Evolutionary conservation across 1,140 invertebrate genomes (phyloP).

Genomic region (Oryzaephilus surinamensis): DNA sequence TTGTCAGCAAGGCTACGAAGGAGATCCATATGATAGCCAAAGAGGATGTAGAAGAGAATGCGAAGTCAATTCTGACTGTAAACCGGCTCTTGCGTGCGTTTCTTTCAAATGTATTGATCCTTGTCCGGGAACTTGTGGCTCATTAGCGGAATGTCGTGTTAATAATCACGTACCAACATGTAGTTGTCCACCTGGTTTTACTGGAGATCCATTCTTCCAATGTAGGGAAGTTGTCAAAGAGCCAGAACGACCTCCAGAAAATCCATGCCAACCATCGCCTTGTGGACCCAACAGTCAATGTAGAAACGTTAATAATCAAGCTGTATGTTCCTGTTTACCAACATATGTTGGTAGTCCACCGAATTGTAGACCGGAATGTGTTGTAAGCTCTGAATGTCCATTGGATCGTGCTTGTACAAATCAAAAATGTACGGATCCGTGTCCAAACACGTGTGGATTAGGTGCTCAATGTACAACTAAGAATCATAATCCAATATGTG

Average conservation of each 20-base stretch:
- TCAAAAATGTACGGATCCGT: slow-evolving; percentile 52
- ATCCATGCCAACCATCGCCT: slow-evolving; percentile 51
- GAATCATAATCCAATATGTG: slow-evolving; percentile 54
- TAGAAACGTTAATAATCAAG: slow-evolving; percentile 42
- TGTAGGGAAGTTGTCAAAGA: slow-evolving; percentile 48
- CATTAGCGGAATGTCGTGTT: slow-evolving; percentile 60
- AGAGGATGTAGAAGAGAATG: slow-evolving; percentile 65
- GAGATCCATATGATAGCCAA: slow-evolving; percentile 57
- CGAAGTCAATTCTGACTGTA: slow-evolving; percentile 63
- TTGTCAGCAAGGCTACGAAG: slow-evolving; percentile 61
- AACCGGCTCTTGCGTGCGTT: slow-evolving; percentile 54
- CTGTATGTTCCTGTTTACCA: slow-evolving; percentile 51
- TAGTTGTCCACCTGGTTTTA: slow-evolving; percentile 57
- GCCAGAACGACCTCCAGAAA: slow-evolving; percentile 29
- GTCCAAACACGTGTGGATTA: slow-evolving; percentile 49
- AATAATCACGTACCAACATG: slow-evolving; percentile 66
- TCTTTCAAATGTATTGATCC: slow-evolving; percentile 67
- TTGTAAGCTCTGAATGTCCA: slow-evolving; percentile 51
- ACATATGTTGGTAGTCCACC: slow-evolving; percentile 50
- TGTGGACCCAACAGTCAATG: slow-evolving; percentile 60
- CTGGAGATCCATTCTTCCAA: slow-evolving; percentile 70
- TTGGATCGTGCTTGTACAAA: slow-evolving; percentile 50
- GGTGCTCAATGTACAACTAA: slow-evolving; percentile 48
- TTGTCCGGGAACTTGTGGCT: slow-evolving; percentile 62
- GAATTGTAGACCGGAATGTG: slow-evolving; percentile 50